Evolutionary conservation across 2,888 invertebrate species (phyloP).

Genomic region (Drosophila pseudotalamancana): DNA sequence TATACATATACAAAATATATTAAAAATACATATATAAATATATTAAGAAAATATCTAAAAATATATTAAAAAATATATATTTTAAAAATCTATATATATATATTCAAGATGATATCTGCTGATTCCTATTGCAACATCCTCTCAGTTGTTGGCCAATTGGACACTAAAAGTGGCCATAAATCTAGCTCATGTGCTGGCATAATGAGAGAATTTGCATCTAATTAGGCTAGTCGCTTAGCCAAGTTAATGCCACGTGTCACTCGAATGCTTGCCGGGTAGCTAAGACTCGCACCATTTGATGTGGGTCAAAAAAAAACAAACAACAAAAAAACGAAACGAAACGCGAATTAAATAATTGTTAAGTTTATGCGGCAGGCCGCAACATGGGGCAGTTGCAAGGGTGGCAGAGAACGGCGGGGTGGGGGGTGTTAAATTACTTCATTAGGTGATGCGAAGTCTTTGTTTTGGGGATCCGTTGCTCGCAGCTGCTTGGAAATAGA

Average conservation of each 20-base stretch:
- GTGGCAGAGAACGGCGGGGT: not conserved
- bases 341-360: slow-evolving; percentile 29
- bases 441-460: slow-evolving; percentile 59
- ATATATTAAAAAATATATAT: too few species aligned
- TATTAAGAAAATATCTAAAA: too few species aligned
- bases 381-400: slow-evolving; percentile 4
- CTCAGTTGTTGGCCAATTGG: slow-evolving; percentile 11
- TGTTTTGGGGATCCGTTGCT: slow-evolving; percentile 18
- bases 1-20: too few species aligned
- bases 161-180: slow-evolving; percentile 6
- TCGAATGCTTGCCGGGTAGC: slow-evolving; percentile 6
- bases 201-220: slow-evolving; percentile 20
- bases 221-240: slow-evolving; percentile 2
- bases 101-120: too few species aligned
- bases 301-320: slow-evolving; percentile 65
- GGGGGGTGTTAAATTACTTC: slow-evolving; percentile 69
- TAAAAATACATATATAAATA: too few species aligned
- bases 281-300: slow-evolving; percentile 40
- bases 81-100: too few species aligned
- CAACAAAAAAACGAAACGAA: too few species aligned
- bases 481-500: slow-evolving; percentile 58
- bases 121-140: not conserved
- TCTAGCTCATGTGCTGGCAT: slow-evolving; percentile 13
- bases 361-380: slow-evolving; percentile 24
- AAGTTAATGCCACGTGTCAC: slow-evolving; percentile 32